Percentiles rank a stretch among this genome's conserved stretches.
Conservation (phyloP, 2,888 invertebrate species). For the Empis livida region DNA sequence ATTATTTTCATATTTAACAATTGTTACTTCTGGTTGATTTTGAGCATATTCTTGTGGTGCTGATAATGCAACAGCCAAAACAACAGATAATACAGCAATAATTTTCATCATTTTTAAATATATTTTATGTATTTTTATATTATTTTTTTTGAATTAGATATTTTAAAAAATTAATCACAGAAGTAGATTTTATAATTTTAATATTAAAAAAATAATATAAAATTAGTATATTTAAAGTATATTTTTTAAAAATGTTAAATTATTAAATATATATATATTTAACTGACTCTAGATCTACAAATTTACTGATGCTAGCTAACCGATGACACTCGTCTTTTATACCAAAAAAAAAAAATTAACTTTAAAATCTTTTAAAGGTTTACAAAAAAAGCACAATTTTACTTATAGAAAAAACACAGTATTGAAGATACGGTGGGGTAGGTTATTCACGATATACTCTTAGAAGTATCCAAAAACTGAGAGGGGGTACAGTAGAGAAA, state of each 20-base stretch:
- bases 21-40: conserved; percentile 15
- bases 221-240: background rate
- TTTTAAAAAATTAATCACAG: background rate
- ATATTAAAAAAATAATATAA: background rate
- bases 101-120: conserved; percentile 16
- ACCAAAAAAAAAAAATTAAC: conserved; percentile 12
- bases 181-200: background rate
- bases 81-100: conserved; percentile 14
- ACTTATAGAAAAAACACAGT: too few species aligned
- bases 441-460: too few species aligned
- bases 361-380: too few species aligned
- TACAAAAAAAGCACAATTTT: too few species aligned
- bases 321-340: conserved; percentile 20
- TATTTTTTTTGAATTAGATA: conserved; percentile 2
- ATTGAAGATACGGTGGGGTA: too few species aligned
- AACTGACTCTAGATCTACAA: conserved; percentile 4
- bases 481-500: too few species aligned
- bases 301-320: conserved; percentile 19
- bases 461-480: too few species aligned
- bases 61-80: conserved; percentile 14
- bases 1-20: conserved; percentile 16
- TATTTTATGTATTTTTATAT: too few species aligned
- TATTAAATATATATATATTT: background rate
- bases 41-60: conserved; percentile 14
- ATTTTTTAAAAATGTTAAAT: background rate